These are phyloP conservation scores for Leuciscus waleckii DNA, from an alignment of 2,797 vertebrate genomes.

Conservation along the genomic window DNA sequence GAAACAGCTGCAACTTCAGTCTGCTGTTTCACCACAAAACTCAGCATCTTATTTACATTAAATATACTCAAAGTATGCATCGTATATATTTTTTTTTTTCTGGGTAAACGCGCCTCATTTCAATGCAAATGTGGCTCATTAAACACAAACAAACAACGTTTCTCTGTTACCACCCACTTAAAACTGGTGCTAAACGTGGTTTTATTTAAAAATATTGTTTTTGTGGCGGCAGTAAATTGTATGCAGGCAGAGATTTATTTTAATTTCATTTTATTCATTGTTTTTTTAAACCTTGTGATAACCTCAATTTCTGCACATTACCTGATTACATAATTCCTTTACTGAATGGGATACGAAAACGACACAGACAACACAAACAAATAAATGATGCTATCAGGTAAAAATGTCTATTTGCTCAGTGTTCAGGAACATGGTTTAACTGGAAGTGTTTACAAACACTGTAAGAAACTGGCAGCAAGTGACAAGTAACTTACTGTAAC, in stretches of 20 bases:
- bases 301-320: slow-evolving; percentile 4
- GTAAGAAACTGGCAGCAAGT: no score
- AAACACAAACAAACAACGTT: slow-evolving; percentile 6
- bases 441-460: not conserved
- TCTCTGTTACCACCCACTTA: not conserved
- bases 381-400: not conserved
- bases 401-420: not conserved
- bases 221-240: not conserved
- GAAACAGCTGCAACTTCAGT: not conserved
- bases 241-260: not conserved
- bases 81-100: not conserved
- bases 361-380: not conserved
- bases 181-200: not conserved
- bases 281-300: not conserved
- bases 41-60: not conserved
- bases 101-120: not conserved
- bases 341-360: not conserved
- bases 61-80: not conserved
- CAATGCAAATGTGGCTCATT: slow-evolving; percentile 18
- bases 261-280: not conserved
- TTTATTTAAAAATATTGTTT: not conserved
- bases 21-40: not conserved
- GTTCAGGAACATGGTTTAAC: not conserved
- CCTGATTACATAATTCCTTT: slow-evolving; percentile 13
- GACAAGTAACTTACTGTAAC: no score